These are phyloP conservation scores for Malurus cyaneus DNA, from an alignment of 2,113 vertebrate genomes.

Conservation along the genomic window DNA sequence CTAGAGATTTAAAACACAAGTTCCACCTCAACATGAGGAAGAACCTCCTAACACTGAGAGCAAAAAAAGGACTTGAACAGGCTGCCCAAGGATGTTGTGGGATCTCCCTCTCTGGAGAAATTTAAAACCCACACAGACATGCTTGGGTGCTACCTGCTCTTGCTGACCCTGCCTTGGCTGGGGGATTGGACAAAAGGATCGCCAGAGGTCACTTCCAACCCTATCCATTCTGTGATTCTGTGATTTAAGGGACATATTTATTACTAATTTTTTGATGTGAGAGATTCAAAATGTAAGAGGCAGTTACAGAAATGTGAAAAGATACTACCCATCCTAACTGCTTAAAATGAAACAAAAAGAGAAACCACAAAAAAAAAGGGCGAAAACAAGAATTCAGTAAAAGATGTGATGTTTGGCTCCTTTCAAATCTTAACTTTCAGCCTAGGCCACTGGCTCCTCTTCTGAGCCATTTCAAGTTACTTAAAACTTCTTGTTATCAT, in stretches of 20 bases:
- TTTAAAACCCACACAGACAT: neutral
- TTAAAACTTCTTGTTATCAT: neutral
- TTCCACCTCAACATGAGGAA: neutral
- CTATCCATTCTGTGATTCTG: neutral
- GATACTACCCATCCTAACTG: neutral
- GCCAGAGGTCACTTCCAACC: neutral
- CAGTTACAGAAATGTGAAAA: neutral
- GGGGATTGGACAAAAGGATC: neutral
- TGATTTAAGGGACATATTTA: neutral
- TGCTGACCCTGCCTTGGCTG: neutral
- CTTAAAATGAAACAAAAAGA: neutral
- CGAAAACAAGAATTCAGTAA: neutral
- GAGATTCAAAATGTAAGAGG: neutral
- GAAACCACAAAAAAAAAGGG: neutral
- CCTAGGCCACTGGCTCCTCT: neutral
- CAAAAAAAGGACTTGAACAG: neutral
- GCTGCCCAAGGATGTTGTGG: neutral
- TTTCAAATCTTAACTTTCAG: neutral
- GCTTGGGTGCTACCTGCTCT: neutral
- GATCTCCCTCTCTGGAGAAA: neutral
- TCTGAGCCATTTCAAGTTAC: neutral
- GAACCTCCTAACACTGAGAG: neutral
- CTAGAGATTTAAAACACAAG: neutral
- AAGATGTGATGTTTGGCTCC: neutral
- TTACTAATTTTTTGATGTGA: neutral